Conservation (phyloP, 2,888 invertebrate species). For the Ennomos fuscantarius region DNA sequence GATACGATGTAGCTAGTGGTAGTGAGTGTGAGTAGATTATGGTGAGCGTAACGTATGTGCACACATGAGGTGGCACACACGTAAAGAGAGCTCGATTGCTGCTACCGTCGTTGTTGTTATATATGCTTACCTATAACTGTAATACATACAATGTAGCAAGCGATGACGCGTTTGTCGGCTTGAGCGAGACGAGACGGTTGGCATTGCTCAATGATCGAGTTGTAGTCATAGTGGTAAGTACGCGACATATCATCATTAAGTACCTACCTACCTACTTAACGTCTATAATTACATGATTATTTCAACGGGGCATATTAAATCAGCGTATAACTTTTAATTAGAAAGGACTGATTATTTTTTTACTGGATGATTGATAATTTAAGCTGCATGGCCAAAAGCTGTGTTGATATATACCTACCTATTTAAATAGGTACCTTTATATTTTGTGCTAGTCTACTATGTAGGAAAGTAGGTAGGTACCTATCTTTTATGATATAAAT, state of each 20-base stretch:
- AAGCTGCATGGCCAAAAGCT: too few species aligned
- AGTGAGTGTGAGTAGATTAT: conserved; percentile 63
- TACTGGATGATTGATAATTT: too few species aligned
- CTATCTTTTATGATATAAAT: too few species aligned
- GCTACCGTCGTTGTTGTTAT: conserved; percentile 71
- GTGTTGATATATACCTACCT: too few species aligned
- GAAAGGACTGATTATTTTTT: neutral
- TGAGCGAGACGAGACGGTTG: conserved; percentile 81
- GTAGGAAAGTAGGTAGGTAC: too few species aligned
- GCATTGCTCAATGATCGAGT: conserved; percentile 84
- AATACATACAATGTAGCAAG: conserved; percentile 62
- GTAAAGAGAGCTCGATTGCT: conserved; percentile 73
- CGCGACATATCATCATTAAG: conserved; percentile 64
- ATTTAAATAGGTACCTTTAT: too few species aligned
- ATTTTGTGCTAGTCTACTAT: too few species aligned
- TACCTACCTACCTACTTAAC: neutral
- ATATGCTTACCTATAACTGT: conserved; percentile 81
- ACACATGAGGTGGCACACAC: conserved; percentile 66
- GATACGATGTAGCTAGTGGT: conserved; percentile 57
- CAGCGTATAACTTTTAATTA: neutral
- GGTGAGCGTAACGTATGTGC: conserved; percentile 63
- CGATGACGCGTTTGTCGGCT: conserved; percentile 84
- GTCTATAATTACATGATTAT: conserved; percentile 3
- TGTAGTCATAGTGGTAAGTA: conserved; percentile 73
- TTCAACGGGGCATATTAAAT: conserved; percentile 1